phyloP scores from a whole-genome alignment of 1,140 invertebrate species.

The Caenorhabditis tropicalis region DNA sequence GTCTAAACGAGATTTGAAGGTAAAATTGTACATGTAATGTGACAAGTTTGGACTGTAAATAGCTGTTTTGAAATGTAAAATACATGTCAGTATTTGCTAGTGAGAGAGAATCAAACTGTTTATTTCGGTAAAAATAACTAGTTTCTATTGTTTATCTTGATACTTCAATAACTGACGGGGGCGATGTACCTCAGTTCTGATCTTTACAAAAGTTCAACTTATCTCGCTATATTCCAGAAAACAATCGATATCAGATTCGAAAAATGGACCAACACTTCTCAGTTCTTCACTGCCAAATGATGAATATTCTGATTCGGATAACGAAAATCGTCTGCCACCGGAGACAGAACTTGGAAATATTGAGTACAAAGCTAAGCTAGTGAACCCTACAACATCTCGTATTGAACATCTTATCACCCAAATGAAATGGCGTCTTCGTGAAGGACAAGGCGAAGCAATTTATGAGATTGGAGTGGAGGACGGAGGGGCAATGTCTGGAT shows the following conservation, averaged over 20 bases:
- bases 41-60: too few relatives aligned
- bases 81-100: too few relatives aligned
- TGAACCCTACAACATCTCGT: slow-evolving; percentile 73
- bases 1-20: not conserved
- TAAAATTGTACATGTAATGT: too few relatives aligned
- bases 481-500: slow-evolving; percentile 82
- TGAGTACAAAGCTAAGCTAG: slow-evolving; percentile 72
- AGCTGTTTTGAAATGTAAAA: too few relatives aligned
- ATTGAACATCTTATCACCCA: slow-evolving; percentile 75
- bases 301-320: slow-evolving; percentile 45
- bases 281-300: slow-evolving; percentile 33
- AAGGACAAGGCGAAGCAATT: slow-evolving; percentile 84
- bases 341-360: slow-evolving; percentile 66
- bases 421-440: slow-evolving; percentile 75
- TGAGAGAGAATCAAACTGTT: too few relatives aligned
- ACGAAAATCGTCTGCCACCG: slow-evolving; percentile 58
- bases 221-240: slow-evolving; percentile 14
- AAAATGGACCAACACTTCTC: slow-evolving; percentile 36
- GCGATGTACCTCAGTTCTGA: too few relatives aligned
- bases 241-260: slow-evolving; percentile 24
- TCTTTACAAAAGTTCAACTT: too few relatives aligned
- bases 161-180: too few relatives aligned
- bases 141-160: too few relatives aligned
- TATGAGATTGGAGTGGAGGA: slow-evolving; percentile 94
- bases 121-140: too few relatives aligned